Percentiles rank a stretch among this genome's conserved stretches.
Conservation (phyloP, 2,797 vertebrate species). For the Delichon dasypus region DNA sequence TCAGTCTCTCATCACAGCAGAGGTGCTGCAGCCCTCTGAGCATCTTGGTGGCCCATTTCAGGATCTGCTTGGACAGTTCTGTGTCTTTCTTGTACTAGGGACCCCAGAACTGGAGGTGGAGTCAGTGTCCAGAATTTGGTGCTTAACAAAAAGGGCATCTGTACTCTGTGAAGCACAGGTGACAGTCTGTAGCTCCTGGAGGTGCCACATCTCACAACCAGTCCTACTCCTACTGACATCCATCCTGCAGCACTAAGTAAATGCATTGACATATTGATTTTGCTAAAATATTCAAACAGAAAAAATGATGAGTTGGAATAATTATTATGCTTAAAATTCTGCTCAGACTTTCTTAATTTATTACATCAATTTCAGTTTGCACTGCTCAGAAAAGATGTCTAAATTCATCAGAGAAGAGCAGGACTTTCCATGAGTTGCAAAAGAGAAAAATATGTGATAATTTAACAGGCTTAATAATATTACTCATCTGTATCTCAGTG, state of each 20-base stretch:
- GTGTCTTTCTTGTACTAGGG: rapidly evolving
- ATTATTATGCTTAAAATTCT: background rate
- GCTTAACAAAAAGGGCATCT: background rate
- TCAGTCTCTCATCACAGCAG: background rate
- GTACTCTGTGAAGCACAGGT: background rate
- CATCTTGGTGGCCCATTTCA: background rate
- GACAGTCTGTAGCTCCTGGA: background rate
- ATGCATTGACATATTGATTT: background rate
- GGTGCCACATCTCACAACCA: background rate
- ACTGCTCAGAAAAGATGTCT: background rate
- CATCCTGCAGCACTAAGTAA: background rate
- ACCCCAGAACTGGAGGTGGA: background rate
- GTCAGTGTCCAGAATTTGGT: background rate
- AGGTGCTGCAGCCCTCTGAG: background rate
- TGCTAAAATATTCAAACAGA: background rate
- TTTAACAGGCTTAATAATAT: background rate
- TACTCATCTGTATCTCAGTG: background rate
- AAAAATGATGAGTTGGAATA: background rate
- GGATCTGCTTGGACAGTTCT: rapidly evolving
- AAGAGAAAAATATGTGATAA: background rate
- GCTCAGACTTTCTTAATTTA: background rate
- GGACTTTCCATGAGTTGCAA: background rate
- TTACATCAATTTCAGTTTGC: background rate
- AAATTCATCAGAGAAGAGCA: background rate
- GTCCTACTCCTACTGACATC: background rate